A percentile compares a stretch with the other conserved stretches of the same genome.
These are phyloP conservation scores for Actinopyga echinites DNA, from an alignment of 53 echinoderm and acorn worm genomes.

Conservation along the genomic window DNA sequence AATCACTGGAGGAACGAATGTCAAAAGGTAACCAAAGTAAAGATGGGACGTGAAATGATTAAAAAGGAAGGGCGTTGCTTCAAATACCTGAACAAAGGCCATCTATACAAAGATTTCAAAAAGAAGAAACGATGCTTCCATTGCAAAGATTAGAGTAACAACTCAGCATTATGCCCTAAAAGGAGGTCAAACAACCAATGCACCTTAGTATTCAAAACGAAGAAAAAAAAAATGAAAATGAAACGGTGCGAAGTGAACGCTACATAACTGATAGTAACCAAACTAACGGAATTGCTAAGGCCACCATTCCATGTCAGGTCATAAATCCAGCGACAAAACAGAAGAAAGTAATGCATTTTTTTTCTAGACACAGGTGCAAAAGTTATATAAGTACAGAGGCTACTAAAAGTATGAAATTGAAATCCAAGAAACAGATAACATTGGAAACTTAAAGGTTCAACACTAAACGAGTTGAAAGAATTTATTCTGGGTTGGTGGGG, in stretches of 20 bases:
- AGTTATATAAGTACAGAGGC: neutral
- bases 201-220: neutral
- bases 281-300: too few relatives aligned
- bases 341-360: neutral
- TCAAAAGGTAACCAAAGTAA: neutral
- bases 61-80: neutral
- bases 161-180: neutral
- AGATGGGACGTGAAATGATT: neutral
- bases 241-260: too few relatives aligned
- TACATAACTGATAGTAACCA: too few relatives aligned
- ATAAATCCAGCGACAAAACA: neutral
- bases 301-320: neutral
- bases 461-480: neutral
- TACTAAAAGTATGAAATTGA: neutral
- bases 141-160: neutral
- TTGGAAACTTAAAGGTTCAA: slow-evolving; percentile 5
- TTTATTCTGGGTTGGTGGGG: neutral
- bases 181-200: neutral
- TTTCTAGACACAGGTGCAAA: neutral
- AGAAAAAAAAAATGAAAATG: neutral
- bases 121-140: neutral
- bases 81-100: neutral
- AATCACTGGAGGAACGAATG: too few relatives aligned
- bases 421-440: neutral
- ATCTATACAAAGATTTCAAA: neutral